Base-by-base conservation (phyloP, 2,113 vertebrate genomes). In the Pelobates fuscus region DNA sequence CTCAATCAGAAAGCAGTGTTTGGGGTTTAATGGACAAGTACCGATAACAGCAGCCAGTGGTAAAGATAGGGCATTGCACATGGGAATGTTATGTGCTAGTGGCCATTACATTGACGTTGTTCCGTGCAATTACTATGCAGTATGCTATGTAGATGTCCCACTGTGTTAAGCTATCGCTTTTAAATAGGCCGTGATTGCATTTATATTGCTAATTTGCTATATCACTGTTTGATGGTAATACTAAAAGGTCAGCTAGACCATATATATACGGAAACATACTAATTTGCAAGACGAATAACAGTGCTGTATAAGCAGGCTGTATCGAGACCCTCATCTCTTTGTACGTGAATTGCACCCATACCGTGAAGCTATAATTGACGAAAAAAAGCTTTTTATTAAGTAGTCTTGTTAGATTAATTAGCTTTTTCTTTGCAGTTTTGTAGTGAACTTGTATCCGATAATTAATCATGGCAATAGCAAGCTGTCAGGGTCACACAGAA, bases 391-490 rank as follows among this genome's bases (percentile, higher is more conserved):
- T 81, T 49, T 89, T 91, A 89, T 88, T 86, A 89, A 91, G 89
- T 78, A 75, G 86, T 86, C 88, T 88, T 91, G 87, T 87, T 44
- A 79, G 88, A 89, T 88, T 93, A 92, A 93, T 93, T 92, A 91
- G 88, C 90, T 91, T 88, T 92, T 90, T 92, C 92, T 77, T 61
- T 77, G 55, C 43, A 61, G 44, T 61, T 59, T 77, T 46, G 21
- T 88, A 89, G 90, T 86, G 82, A 86, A 87, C 86, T 89, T 86
- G 85, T 91, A 88, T 91, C 90, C 87, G 90, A 91, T 91, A 87
- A 93, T 93, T 92, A 92, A 92, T 93, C 90, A 92, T 84, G 88
- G 91, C 86, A 84, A 86, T 84, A 88, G 87, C 89, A 87, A 89
- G 88, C 88, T 93, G 91, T 90, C 91, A 91, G 89, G 90, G 89